phyloP scores from a whole-genome alignment of 2,113 vertebrate genomes.

The Oncorhynchus keta region DNA sequence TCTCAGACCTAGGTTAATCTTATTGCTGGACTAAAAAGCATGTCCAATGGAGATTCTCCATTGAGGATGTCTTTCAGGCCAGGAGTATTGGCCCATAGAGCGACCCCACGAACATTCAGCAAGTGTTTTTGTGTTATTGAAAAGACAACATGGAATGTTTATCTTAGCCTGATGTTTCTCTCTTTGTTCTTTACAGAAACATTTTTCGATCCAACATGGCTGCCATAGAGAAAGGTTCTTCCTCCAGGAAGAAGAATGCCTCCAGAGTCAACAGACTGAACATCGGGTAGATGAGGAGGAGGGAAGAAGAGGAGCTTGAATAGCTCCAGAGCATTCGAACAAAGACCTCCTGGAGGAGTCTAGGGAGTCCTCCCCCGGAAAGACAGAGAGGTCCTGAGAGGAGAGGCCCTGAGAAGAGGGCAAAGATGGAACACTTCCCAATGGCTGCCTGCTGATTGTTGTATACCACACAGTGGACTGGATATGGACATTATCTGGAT shows the following conservation, averaged over 20 bases:
- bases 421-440: neutral
- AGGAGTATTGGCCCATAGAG: too few species aligned
- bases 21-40: too few species aligned
- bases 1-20: too few species aligned
- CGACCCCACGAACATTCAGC: too few species aligned
- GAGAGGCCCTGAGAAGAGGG: neutral
- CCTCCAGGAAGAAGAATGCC: conserved; percentile 25
- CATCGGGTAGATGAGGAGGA: conserved; percentile 30
- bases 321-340: conserved; percentile 17
- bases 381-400: neutral
- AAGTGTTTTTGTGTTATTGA: neutral
- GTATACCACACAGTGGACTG: neutral
- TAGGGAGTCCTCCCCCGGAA: neutral
- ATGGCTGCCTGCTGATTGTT: neutral
- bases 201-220: conserved; percentile 47
- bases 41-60: too few species aligned
- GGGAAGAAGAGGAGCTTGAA: conserved; percentile 12
- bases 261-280: conserved; percentile 15
- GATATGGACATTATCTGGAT: conserved; percentile 6
- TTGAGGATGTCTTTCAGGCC: too few species aligned
- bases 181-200: conserved; percentile 46
- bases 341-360: conserved; percentile 9
- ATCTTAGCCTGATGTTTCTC: neutral
- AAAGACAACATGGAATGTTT: neutral
- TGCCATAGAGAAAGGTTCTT: conserved; percentile 3